Conservation (phyloP, 2,113 vertebrate genomes). For the pig (Sus scrofa) region DNA sequence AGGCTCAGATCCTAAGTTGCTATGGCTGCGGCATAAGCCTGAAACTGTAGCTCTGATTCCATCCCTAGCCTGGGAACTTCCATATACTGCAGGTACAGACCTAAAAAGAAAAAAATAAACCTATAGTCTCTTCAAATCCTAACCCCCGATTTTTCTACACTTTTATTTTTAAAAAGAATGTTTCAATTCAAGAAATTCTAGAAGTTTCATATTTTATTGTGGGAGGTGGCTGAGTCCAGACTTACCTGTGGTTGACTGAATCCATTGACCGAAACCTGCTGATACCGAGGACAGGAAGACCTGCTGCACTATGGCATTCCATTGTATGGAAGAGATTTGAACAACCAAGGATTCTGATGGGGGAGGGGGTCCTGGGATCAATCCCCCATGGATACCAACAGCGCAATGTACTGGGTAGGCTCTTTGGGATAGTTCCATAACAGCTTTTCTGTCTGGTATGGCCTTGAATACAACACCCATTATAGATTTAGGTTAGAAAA, state of each 20-base stretch:
- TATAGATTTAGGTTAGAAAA: constrained; percentile 19
- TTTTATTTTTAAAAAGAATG: not conserved
- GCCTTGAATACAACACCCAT: not conserved
- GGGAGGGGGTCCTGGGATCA: not conserved
- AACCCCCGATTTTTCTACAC: not conserved
- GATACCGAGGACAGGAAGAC: not conserved
- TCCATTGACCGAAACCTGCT: not conserved
- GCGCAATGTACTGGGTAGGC: not conserved
- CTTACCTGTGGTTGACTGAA: not conserved
- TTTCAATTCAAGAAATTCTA: not conserved
- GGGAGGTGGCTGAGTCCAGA: not conserved
- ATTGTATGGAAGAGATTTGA: not conserved
- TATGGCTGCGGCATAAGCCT: too few species aligned
- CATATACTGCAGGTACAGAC: too few species aligned
- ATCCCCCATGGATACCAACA: not conserved
- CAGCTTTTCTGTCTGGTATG: not conserved
- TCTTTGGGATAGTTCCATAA: not conserved
- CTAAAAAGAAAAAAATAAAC: not conserved
- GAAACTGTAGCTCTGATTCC: too few species aligned
- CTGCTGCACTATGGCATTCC: not conserved
- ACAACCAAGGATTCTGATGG: not conserved
- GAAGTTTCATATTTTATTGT: constrained; percentile 22
- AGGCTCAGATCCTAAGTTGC: too few species aligned
- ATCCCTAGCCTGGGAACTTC: too few species aligned
- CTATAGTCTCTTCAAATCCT: not conserved